These are phyloP conservation scores for Darevskia mixta DNA, from an alignment of 2,797 vertebrate genomes.

Conservation along the genomic window DNA sequence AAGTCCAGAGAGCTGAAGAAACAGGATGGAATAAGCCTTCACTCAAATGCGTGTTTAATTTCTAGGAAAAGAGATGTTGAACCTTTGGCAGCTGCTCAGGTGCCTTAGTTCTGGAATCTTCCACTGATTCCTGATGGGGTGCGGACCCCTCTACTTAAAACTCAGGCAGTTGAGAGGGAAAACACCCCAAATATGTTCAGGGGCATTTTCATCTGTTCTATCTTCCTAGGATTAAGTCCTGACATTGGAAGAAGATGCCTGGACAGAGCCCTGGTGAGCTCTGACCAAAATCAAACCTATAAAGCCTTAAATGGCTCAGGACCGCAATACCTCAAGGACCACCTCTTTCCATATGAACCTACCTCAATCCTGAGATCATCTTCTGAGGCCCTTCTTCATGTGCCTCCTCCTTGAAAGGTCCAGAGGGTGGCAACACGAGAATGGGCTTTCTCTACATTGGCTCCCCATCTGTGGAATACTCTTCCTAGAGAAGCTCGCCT, in stretches of 20 bases:
- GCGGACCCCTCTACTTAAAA: not conserved
- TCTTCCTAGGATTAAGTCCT: not conserved
- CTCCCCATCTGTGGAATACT: no score
- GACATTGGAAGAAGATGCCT: not conserved
- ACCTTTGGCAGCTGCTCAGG: not conserved
- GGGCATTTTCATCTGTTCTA: not conserved
- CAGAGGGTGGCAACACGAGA: no score
- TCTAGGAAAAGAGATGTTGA: not conserved
- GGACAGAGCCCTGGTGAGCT: not conserved
- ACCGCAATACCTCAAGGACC: no score
- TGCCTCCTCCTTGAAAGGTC: no score
- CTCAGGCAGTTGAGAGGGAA: not conserved
- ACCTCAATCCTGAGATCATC: no score
- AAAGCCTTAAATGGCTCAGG: no score
- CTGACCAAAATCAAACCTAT: not conserved
- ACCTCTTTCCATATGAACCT: no score
- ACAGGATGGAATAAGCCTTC: not conserved
- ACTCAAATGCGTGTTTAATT: not conserved
- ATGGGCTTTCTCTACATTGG: no score
- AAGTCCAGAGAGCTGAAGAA: not conserved
- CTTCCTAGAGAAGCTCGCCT: no score
- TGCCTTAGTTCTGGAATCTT: not conserved
- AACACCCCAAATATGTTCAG: not conserved
- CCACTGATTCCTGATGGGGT: not conserved
- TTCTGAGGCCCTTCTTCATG: no score